Conservation (phyloP, 2,113 vertebrate species). For the Setophaga petechia region DNA sequence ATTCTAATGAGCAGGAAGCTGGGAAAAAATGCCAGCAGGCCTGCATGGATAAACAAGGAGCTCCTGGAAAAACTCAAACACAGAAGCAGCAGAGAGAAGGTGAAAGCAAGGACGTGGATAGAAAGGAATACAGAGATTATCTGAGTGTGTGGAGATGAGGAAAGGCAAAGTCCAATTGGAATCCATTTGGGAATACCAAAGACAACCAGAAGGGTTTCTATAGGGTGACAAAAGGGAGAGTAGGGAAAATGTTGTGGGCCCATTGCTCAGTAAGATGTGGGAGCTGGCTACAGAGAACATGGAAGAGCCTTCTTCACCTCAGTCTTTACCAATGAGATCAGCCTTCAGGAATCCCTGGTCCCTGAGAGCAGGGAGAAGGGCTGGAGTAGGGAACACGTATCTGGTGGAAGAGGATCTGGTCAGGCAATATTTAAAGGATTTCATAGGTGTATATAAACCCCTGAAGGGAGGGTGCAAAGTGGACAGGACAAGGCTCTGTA, state of each 20-base stretch:
- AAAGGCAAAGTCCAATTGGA: background rate
- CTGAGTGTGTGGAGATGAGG: fast-evolving
- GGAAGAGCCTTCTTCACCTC: background rate
- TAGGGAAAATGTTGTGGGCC: background rate
- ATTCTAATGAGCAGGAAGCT: background rate
- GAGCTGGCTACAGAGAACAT: background rate
- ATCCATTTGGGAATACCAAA: background rate
- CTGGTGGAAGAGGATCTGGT: background rate
- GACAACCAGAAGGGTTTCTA: background rate
- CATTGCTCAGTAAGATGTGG: background rate
- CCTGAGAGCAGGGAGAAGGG: background rate
- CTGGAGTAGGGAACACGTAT: background rate
- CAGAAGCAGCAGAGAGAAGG: background rate
- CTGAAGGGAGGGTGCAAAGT: background rate
- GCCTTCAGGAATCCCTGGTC: background rate
- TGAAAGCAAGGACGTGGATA: background rate
- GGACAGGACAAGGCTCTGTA: background rate
- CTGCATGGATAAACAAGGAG: background rate
- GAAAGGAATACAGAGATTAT: background rate
- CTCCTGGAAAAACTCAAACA: background rate
- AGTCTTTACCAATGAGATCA: background rate
- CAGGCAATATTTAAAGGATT: background rate
- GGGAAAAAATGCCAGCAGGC: background rate
- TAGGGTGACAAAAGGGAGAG: background rate
- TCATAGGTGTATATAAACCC: background rate